Base-by-base conservation (phyloP, 2,888 invertebrate genomes). In the Odontomyia ornata region DNA sequence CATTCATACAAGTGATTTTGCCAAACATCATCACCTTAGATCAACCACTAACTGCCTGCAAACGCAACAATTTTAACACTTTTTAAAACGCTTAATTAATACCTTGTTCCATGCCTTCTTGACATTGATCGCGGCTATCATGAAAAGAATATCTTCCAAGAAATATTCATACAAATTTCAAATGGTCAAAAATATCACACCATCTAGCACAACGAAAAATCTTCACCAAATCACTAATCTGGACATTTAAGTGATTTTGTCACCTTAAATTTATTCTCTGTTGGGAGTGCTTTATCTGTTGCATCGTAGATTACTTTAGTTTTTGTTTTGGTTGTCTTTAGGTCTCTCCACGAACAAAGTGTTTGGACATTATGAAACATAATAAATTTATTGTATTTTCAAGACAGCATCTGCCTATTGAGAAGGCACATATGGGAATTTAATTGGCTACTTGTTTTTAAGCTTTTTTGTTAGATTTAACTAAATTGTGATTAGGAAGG, bases 391-490 rank as follows among this genome's bases (percentile, higher is more conserved):
- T n/a, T n/a, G n/a, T n/a, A n/a, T 60, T 25, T 60, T 60, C 23
- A 11, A 60, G 57, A 60, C 57, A 13, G 57, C 18, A 60, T 60
- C 18, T 56, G n/a, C 21, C 57, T n/a, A 52, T 36, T 36, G 52
- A 60, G 23, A 60, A 23, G 57, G 57, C 36, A 36, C 36, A 3
- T 60, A 60, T 60, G 57, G 57, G 57, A 60, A 60, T 60, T 60
- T 60, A 60, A 60, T 60, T 60, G 57, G 57, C 57, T 60, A 60
- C 57, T 60, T 60, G 57, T 60, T 60, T 60, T 60, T 9, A n/a
- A 60, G 57, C 57, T 60, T 60, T 52, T 60, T 60, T 25, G 57
- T 18, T 60, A 25, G 57, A 21, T n/a, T 9, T 23, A 1, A 11
- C 25, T 18, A 60, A 25, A 9, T n/a, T 3, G 21, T n/a, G 25